A percentile compares a stretch with the other conserved stretches of the same genome.
phyloP scores from a whole-genome alignment of 2,888 invertebrate genomes.

The Callimorpha dominula region DNA sequence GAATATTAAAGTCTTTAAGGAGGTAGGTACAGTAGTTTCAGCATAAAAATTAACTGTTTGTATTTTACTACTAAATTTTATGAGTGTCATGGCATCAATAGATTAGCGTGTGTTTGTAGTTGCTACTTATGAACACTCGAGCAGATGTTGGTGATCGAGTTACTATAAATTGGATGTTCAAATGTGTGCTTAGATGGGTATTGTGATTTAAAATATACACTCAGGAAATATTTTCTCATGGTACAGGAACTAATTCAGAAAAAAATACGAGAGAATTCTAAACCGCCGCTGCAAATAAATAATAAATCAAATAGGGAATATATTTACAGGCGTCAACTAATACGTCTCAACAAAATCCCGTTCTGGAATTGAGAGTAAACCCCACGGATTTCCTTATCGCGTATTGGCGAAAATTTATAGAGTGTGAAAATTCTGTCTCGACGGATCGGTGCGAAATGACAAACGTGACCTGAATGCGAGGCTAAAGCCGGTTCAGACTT shows the following conservation, averaged over 20 bases:
- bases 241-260: not conserved
- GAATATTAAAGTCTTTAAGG: too few relatives aligned
- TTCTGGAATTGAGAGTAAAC: conserved; percentile 58
- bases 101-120: too few relatives aligned
- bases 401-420: conserved; percentile 77
- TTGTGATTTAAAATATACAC: too few relatives aligned
- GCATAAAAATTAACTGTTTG: too few relatives aligned
- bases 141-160: too few relatives aligned
- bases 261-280: not conserved
- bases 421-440: conserved; percentile 78
- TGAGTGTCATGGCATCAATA: too few relatives aligned
- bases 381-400: conserved; percentile 66
- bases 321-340: conserved; percentile 54
- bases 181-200: too few relatives aligned
- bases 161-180: too few relatives aligned
- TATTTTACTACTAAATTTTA: too few relatives aligned
- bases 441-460: conserved; percentile 75
- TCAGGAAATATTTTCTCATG: not conserved
- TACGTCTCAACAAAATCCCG: conserved; percentile 55
- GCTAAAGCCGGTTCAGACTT: conserved; percentile 37
- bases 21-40: too few relatives aligned
- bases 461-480: conserved; percentile 72
- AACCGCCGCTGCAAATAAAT: conserved; percentile 14
- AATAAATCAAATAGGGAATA: conserved; percentile 35
- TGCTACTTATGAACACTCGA: too few relatives aligned